phyloP scores from a whole-genome alignment of 2,113 vertebrate species.

The Dolichotis patagonum region DNA sequence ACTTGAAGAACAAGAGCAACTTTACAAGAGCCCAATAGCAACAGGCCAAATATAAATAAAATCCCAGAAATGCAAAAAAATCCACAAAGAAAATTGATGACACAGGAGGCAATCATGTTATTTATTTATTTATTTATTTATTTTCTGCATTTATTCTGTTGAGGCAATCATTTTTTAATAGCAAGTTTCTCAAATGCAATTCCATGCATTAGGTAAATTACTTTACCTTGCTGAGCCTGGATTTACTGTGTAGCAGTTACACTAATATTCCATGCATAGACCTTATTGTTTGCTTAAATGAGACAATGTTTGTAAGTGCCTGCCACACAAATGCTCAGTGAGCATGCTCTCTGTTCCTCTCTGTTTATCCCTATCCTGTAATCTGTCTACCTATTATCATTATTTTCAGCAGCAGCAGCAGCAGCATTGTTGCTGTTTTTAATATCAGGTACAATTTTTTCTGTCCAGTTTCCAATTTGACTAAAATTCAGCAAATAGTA shows the following conservation, averaged over 20 bases:
- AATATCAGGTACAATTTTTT: background rate
- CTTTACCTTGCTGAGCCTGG: background rate
- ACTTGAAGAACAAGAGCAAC: background rate
- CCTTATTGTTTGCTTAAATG: background rate
- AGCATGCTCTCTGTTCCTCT: background rate
- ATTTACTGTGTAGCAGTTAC: background rate
- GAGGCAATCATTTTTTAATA: background rate
- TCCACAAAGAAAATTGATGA: background rate
- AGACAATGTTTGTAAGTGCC: background rate
- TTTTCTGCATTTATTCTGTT: too few relatives aligned
- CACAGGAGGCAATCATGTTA: background rate
- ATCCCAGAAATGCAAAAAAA: background rate
- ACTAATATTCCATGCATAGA: background rate
- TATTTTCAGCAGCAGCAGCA: background rate
- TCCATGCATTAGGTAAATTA: background rate
- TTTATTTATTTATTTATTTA: too few relatives aligned
- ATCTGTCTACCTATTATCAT: background rate
- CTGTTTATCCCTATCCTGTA: background rate
- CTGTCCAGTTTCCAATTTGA: background rate
- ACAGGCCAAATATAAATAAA: too few relatives aligned
- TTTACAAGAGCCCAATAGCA: background rate
- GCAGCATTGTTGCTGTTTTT: background rate
- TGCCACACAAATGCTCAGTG: background rate
- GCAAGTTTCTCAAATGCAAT: background rate
- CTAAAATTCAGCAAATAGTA: background rate